Evolutionary conservation across 2,113 vertebrate genomes (phyloP), one percentile per base, ranked within the genome.

Genomic region (Cheilinus undulatus): DNA sequence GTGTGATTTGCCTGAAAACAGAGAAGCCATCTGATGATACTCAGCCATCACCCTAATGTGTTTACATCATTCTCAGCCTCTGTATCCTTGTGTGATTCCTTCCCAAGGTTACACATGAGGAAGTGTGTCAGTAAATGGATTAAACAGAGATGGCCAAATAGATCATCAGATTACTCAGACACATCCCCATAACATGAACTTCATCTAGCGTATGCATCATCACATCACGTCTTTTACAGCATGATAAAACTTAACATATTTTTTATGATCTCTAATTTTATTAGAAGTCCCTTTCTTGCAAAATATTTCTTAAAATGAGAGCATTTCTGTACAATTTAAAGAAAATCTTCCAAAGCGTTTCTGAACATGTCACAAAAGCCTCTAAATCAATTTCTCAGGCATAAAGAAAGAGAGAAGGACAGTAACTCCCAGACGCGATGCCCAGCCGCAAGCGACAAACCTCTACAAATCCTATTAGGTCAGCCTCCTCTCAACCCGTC

Each of bases 401-500:
- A n/a, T 22, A 32, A 73, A 72, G 10, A 58, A n/a, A 63, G 59
- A 50, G n/a, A 72, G 20, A 63, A 22, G 81, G 46, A 62, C 26
- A 61, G 19, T 62, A 58, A 65, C 69, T 69, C 58, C 34, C 49
- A 62, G 57, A 73, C 53, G 26, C 26, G 43, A 70, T 36, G 62
- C 28, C 32, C 51, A 8, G 56, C 60, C 73, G 73, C 69, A 82
- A 77, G 78, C 58, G 40, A 76, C 40, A 78, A 80, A 70, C 75
- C 76, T 82, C 75, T 50, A 71, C 70, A 89, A 88, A 90, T 92
- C 86, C 72, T 80, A 60, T 92, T 85, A 89, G 75, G 3, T 56
- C 78, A 79, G 63, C 73, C 10, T 27, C 57, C 54, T 54, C 65
- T 51, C 46, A 42, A 49, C 28, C 43, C 67, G 45, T 69, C 49